Evolutionary conservation across 2,888 invertebrate genomes (phyloP).

Genomic region (Hypena proboscidalis): DNA sequence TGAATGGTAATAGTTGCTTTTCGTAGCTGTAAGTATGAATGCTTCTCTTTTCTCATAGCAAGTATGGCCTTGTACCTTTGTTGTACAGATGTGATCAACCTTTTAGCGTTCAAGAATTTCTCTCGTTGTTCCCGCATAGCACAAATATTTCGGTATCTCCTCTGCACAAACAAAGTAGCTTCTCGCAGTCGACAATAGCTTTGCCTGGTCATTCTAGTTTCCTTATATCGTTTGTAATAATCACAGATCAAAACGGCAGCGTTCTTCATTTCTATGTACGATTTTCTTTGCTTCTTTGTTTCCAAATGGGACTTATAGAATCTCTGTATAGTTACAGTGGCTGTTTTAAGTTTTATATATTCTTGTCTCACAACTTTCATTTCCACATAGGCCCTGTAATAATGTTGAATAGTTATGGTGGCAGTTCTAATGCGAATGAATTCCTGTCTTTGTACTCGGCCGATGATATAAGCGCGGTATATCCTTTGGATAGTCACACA

Average conservation of each 20-base stretch:
- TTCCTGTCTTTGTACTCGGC: constrained; percentile 57
- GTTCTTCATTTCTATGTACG: constrained; percentile 49
- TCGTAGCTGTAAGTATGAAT: constrained; percentile 50
- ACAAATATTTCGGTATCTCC: constrained; percentile 58
- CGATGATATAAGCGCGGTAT: constrained; percentile 64
- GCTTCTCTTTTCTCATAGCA: constrained; percentile 58
- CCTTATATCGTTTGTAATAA: constrained; percentile 54
- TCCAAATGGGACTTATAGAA: constrained; percentile 58
- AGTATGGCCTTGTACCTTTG: constrained; percentile 64
- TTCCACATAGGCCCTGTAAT: constrained; percentile 61
- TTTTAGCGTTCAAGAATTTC: constrained; percentile 59
- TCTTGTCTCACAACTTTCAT: constrained; percentile 58
- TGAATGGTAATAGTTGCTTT: constrained; percentile 53
- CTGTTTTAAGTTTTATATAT: constrained; percentile 53
- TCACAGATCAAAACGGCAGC: constrained; percentile 48
- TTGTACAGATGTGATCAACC: constrained; percentile 61
- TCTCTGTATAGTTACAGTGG: constrained; percentile 56
- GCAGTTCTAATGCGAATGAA: constrained; percentile 65
- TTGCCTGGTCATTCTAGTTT: constrained; percentile 51
- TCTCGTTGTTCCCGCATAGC: constrained; percentile 63
- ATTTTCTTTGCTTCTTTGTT: constrained; percentile 50
- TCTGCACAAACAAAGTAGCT: constrained; percentile 72
- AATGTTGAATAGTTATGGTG: constrained; percentile 64
- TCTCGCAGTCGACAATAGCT: constrained; percentile 65
- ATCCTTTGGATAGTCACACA: constrained; percentile 73